These are phyloP conservation scores for Corynorhinus townsendii DNA, from an alignment of 2,113 vertebrate genomes.

Conservation along the genomic window DNA sequence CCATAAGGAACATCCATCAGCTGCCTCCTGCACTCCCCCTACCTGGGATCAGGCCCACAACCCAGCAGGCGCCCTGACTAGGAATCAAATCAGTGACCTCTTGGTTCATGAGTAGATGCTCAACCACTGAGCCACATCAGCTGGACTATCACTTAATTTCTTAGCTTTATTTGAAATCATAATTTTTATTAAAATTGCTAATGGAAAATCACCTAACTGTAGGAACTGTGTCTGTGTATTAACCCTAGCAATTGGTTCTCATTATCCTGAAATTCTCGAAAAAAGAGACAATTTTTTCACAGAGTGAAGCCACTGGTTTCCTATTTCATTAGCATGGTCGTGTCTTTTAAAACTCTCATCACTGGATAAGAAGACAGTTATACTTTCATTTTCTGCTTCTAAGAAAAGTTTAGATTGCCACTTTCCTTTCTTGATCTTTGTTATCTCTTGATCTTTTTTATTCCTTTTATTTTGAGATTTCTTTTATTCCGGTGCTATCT, in stretches of 20 bases:
- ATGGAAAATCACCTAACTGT: background rate
- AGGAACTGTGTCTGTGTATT: background rate
- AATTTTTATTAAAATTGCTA: conserved; percentile 29
- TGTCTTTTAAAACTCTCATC: background rate
- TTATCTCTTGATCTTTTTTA: conserved; percentile 29
- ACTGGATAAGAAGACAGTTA: background rate
- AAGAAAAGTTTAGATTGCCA: conserved; percentile 14
- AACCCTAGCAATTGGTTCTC: conserved; percentile 2
- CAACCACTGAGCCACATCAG: no score
- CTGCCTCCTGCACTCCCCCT: no score
- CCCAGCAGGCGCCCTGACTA: no score
- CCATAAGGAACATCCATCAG: no score
- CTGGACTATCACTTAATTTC: background rate
- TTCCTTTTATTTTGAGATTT: conserved; percentile 34
- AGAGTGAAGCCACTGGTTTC: background rate
- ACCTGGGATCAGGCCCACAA: no score
- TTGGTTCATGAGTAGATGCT: no score
- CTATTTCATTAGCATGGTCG: background rate
- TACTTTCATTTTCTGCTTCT: conserved; percentile 36
- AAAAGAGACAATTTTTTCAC: conserved; percentile 14
- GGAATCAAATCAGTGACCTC: no score
- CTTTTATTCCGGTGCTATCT: background rate
- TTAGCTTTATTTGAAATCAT: conserved; percentile 19
- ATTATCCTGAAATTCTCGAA: conserved; percentile 30
- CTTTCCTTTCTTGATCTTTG: background rate